Conservation (phyloP, 2,113 vertebrate genomes). For the Ptilonorhynchus violaceus region DNA sequence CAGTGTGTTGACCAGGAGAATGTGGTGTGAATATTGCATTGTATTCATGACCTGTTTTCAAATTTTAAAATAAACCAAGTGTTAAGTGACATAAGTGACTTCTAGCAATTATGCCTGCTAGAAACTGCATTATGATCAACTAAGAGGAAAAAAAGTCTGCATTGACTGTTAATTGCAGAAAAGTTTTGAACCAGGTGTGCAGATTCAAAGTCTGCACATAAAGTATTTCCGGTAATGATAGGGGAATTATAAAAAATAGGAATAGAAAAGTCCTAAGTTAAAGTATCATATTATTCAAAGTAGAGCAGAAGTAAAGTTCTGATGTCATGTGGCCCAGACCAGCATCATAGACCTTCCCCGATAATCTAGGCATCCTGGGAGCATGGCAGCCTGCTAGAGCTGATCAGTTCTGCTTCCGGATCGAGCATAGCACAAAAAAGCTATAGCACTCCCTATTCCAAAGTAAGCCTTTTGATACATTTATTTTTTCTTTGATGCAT, state of each 20-base stretch:
- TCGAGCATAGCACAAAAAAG: not conserved
- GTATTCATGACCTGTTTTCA: not conserved
- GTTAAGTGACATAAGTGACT: not conserved
- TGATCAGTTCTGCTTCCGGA: not conserved
- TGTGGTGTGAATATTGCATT: not conserved
- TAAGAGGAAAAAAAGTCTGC: not conserved
- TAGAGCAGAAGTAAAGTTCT: not conserved
- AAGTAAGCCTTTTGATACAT: not conserved
- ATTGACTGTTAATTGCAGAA: rapidly evolving
- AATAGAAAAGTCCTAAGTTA: not conserved
- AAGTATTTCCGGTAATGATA: not conserved
- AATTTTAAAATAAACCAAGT: not conserved
- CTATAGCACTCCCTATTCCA: not conserved
- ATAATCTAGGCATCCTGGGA: not conserved
- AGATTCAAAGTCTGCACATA: not conserved
- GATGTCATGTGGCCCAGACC: not conserved
- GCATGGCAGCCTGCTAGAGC: rapidly evolving
- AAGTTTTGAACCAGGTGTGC: not conserved
- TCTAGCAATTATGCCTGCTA: not conserved
- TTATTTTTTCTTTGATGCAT: not conserved
- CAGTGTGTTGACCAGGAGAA: not conserved
- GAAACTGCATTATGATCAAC: not conserved
- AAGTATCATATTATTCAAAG: not conserved
- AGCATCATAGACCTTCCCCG: not conserved
- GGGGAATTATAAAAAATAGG: not conserved